These are phyloP conservation scores for Pterobdella sp. DNA, from an alignment of 2,888 invertebrate species.

Conservation along the genomic window DNA sequence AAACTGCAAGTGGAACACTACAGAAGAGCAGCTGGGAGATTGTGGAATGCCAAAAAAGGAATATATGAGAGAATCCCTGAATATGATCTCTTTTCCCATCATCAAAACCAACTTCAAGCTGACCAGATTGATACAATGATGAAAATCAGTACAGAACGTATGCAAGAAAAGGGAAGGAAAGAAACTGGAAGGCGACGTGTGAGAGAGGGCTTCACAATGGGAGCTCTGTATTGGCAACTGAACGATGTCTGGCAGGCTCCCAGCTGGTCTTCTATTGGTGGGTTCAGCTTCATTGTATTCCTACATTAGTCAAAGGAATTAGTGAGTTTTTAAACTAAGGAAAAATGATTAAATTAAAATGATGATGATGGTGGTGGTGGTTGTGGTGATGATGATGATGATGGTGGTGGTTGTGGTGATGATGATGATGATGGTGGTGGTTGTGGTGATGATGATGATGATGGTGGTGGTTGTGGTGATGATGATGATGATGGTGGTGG, in stretches of 20 bases:
- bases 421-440: background rate
- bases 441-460: background rate
- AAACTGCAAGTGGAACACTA: slow-evolving; percentile 70
- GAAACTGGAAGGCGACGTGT: slow-evolving; percentile 42
- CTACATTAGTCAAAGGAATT: no score
- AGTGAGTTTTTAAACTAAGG: no score
- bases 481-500: background rate
- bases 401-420: background rate
- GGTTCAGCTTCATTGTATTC: background rate
- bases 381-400: background rate
- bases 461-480: background rate
- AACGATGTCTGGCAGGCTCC: slow-evolving; percentile 97
- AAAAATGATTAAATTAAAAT: no score
- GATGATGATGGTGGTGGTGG: background rate
- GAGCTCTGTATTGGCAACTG: slow-evolving; percentile 93
- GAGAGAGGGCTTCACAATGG: slow-evolving; percentile 76
- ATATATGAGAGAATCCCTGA: slow-evolving; percentile 52
- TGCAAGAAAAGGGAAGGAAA: no score
- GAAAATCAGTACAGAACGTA: no score
- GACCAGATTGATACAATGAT: no score
- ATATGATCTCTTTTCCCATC: no score
- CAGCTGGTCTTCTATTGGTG: slow-evolving; percentile 64
- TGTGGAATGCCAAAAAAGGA: background rate
- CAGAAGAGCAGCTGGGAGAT: slow-evolving; percentile 11
- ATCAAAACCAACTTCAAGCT: no score